Evolutionary conservation across 1,140 invertebrate species (phyloP).

Genomic region (Mercenaria mercenaria): DNA sequence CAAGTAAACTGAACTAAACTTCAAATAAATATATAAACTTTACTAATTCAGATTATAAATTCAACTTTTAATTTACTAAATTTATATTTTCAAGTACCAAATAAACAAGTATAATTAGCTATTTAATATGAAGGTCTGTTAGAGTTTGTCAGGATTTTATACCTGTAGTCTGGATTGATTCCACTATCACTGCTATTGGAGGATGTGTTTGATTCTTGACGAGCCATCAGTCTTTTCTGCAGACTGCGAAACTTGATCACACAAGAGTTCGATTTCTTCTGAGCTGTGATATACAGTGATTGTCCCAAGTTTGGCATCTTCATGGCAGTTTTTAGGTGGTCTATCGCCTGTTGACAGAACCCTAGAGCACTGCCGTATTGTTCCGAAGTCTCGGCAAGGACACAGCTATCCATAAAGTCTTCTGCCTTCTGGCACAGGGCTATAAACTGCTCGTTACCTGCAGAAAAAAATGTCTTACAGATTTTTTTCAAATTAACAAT

Average conservation of each 20-base stretch:
- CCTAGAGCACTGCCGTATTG: slow-evolving; percentile 72
- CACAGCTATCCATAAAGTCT: slow-evolving; percentile 82
- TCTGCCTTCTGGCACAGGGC: slow-evolving; percentile 77
- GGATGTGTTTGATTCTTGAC: slow-evolving; percentile 71
- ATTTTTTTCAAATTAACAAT: too few species aligned
- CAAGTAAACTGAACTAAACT: too few species aligned
- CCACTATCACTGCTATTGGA: slow-evolving; percentile 69
- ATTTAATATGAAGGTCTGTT: too few species aligned
- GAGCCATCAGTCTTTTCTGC: slow-evolving; percentile 86
- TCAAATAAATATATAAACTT: too few species aligned
- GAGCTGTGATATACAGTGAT: slow-evolving; percentile 94
- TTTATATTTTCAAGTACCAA: too few species aligned
- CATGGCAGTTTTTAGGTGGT: slow-evolving; percentile 91
- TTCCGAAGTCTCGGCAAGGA: slow-evolving; percentile 78
- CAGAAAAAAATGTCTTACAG: too few species aligned
- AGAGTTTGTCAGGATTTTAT: too few species aligned
- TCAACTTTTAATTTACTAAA: too few species aligned
- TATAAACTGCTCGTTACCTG: slow-evolving; percentile 72
- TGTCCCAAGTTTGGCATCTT: slow-evolving; percentile 96
- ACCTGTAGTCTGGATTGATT: slow-evolving; percentile 43
- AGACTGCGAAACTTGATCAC: slow-evolving; percentile 95
- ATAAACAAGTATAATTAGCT: too few species aligned
- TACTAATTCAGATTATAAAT: too few species aligned
- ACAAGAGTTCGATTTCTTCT: slow-evolving; percentile 97
- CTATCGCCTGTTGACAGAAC: slow-evolving; percentile 80